Conservation (phyloP, 2,888 invertebrate genomes). For the Hyppa rectilinea region DNA sequence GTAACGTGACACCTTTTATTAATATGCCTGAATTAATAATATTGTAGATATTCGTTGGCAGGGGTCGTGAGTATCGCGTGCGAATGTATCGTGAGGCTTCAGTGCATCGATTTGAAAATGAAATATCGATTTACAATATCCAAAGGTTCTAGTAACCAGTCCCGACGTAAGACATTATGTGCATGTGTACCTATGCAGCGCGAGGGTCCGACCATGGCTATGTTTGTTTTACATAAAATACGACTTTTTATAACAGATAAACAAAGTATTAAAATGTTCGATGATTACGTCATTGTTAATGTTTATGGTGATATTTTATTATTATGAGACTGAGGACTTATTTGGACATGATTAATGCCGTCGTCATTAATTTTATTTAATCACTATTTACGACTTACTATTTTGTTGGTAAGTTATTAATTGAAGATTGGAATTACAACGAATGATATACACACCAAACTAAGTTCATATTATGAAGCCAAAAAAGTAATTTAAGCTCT, state of each 20-base stretch:
- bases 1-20: conserved; percentile 88
- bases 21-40: conserved; percentile 90
- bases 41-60: conserved; percentile 87
- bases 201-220: neutral
- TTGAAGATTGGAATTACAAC: neutral
- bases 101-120: conserved; percentile 81
- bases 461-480: neutral
- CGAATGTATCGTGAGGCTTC: conserved; percentile 88
- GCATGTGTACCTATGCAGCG: conserved; percentile 35
- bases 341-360: conserved; percentile 28
- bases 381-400: conserved; percentile 34
- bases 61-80: conserved; percentile 85
- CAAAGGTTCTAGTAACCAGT: conserved; percentile 62
- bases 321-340: conserved; percentile 24
- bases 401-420: conserved; percentile 24
- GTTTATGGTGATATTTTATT: conserved; percentile 52
- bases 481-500: neutral
- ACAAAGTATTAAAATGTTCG: conserved; percentile 40
- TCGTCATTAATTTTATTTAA: conserved; percentile 33
- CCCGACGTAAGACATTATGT: conserved; percentile 48
- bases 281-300: conserved; percentile 41
- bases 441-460: neutral
- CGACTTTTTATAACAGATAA: conserved; percentile 32
- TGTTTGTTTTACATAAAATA: conserved; percentile 53
- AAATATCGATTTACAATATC: conserved; percentile 85